phyloP scores from a whole-genome alignment of 2,797 vertebrate species.

The Prionace glauca region DNA sequence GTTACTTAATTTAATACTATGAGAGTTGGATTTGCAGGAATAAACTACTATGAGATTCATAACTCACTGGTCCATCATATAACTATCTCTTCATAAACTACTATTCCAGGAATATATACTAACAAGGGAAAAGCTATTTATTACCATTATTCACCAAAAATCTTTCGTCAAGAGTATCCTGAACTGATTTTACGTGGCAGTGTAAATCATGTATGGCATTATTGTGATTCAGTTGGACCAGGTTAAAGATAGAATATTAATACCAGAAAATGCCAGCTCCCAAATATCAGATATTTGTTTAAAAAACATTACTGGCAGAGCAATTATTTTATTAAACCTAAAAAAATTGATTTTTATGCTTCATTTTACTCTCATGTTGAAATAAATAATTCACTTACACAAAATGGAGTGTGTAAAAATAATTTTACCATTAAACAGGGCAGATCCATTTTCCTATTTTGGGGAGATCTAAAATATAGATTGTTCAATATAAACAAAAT shows the following conservation, averaged over 20 bases:
- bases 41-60: background rate
- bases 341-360: background rate
- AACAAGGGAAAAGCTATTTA: background rate
- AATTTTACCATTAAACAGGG: background rate
- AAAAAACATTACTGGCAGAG: background rate
- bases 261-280: background rate
- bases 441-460: background rate
- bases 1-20: background rate
- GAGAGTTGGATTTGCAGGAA: background rate
- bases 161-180: background rate
- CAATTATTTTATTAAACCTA: background rate
- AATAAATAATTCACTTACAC: background rate
- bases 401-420: background rate
- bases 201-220: background rate
- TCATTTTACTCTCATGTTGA: background rate
- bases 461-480: background rate
- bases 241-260: background rate
- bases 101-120: background rate
- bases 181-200: background rate
- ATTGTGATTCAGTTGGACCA: background rate
- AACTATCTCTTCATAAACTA: background rate
- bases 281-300: background rate
- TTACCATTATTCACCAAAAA: background rate
- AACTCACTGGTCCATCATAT: background rate
- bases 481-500: background rate